Conservation (phyloP, 1,140 invertebrate species). For the Aphelenchoides fujianensis region DNA sequence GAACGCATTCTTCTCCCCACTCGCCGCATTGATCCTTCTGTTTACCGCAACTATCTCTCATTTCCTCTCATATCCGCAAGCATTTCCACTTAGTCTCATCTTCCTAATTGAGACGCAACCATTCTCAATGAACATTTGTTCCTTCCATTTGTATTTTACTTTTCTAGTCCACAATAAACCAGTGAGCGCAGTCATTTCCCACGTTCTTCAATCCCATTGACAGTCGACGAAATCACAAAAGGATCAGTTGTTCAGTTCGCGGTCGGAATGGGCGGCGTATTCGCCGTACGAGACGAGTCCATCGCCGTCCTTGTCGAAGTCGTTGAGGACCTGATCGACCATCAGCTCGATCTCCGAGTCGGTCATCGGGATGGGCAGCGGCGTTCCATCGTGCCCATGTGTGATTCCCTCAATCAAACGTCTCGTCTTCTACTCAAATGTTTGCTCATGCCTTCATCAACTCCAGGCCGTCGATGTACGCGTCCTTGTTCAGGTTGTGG, state of each 20-base stretch:
- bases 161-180: too few species aligned
- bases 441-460: conserved; percentile 21
- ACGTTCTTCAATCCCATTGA: too few species aligned
- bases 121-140: too few species aligned
- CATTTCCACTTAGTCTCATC: too few species aligned
- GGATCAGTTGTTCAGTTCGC: not conserved
- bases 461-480: conserved; percentile 27
- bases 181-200: too few species aligned
- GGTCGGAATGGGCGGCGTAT: not conserved
- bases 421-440: not conserved
- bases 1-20: too few species aligned
- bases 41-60: too few species aligned
- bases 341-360: conserved; percentile 20
- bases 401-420: conserved; percentile 13
- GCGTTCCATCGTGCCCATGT: conserved; percentile 5
- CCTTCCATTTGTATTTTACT: too few species aligned
- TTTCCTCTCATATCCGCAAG: too few species aligned
- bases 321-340: conserved; percentile 19
- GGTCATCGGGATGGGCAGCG: conserved; percentile 7
- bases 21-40: too few species aligned
- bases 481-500: conserved; percentile 33
- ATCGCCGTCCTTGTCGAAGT: conserved; percentile 20
- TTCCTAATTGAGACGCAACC: too few species aligned
- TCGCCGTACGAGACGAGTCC: conserved; percentile 18
- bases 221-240: too few species aligned